phyloP scores from a whole-genome alignment of 2,888 invertebrate species.

The Apoda limacodes region DNA sequence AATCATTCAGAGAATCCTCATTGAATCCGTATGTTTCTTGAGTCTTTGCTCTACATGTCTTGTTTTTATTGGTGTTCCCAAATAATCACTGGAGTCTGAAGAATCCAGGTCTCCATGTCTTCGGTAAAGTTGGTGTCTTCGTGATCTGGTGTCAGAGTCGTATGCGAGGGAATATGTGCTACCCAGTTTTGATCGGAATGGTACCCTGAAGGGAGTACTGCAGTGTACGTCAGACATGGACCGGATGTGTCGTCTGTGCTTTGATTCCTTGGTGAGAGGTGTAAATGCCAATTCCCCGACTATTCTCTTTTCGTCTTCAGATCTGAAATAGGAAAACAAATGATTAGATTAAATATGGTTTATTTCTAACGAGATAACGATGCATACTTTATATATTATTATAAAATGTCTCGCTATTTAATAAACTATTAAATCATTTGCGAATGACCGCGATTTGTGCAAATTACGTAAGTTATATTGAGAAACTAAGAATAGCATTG shows the following conservation, averaged over 20 bases:
- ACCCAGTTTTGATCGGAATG: constrained; percentile 42
- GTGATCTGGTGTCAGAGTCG: constrained; percentile 52
- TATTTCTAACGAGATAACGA: too few relatives aligned
- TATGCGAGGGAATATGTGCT: constrained; percentile 47
- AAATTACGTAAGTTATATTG: too few relatives aligned
- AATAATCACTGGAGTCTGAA: constrained; percentile 52
- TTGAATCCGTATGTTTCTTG: constrained; percentile 56
- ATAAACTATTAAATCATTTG: too few relatives aligned
- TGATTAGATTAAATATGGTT: too few relatives aligned
- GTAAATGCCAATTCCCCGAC: constrained; percentile 35
- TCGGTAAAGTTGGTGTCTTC: constrained; percentile 38
- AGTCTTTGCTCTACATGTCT: constrained; percentile 47
- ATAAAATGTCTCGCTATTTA: too few relatives aligned
- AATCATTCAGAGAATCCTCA: constrained; percentile 48
- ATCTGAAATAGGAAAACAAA: too few relatives aligned
- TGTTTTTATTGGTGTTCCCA: constrained; percentile 37
- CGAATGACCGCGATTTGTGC: too few relatives aligned
- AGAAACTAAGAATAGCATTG: too few relatives aligned
- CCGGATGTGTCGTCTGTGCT: constrained; percentile 50
- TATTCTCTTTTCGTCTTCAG: constrained; percentile 38
- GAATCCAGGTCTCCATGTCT: constrained; percentile 40
- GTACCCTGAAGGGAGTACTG: constrained; percentile 52
- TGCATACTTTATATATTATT: too few relatives aligned
- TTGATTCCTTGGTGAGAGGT: constrained; percentile 52
- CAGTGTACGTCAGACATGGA: constrained; percentile 63